Percentiles rank a stretch among this genome's conserved stretches.
These are phyloP conservation scores for Tupaia chinensis DNA, from an alignment of 2,113 vertebrate species.

Conservation along the genomic window DNA sequence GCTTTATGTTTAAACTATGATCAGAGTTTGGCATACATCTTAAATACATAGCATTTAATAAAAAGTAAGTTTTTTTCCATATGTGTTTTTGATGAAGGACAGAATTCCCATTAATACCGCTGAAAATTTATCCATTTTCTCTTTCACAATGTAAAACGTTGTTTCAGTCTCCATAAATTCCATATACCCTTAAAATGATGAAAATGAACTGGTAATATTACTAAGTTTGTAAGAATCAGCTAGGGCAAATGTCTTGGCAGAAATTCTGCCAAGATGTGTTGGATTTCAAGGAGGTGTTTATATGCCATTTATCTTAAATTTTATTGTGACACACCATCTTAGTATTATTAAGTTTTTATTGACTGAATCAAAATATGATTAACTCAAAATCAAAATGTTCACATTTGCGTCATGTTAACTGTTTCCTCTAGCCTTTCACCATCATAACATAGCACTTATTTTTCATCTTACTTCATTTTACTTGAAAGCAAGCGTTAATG, in stretches of 20 bases:
- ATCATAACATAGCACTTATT: background rate
- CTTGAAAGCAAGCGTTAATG: background rate
- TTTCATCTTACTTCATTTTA: background rate
- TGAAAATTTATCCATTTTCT: background rate
- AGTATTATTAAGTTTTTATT: conserved; percentile 51
- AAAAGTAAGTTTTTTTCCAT: background rate
- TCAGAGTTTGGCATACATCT: conserved; percentile 3
- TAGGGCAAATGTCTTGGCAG: background rate
- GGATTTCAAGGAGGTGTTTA: background rate
- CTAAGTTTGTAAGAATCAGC: conserved; percentile 6
- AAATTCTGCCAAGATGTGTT: background rate
- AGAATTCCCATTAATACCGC: conserved; percentile 27
- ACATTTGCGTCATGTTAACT: background rate
- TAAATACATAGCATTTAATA: background rate
- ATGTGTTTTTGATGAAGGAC: conserved; percentile 45
- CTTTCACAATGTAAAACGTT: background rate
- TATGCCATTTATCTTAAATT: conserved; percentile 33
- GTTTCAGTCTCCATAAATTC: background rate
- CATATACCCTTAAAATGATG: conserved; percentile 27
- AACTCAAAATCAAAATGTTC: background rate
- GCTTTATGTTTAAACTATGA: conserved; percentile 41
- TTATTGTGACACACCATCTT: background rate
- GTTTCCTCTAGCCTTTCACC: background rate
- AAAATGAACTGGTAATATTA: background rate
- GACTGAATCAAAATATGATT: conserved; percentile 14